phyloP scores from a whole-genome alignment of 2,797 vertebrate species.

The Sebastiscus tertius region DNA sequence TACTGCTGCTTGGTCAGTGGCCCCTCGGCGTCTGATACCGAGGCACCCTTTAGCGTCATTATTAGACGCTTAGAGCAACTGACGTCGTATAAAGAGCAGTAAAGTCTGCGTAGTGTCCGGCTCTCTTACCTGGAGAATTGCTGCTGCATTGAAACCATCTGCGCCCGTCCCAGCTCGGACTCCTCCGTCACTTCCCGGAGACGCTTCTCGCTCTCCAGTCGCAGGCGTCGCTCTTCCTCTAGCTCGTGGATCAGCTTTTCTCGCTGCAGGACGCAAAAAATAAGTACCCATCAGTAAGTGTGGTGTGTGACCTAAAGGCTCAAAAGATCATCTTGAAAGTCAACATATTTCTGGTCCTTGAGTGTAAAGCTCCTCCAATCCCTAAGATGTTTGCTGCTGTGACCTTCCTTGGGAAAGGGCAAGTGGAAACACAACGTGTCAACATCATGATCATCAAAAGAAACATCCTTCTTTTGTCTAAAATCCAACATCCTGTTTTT shows the following conservation, averaged over 20 bases:
- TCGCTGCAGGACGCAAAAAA: slow-evolving; percentile 78
- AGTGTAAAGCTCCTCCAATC: neutral
- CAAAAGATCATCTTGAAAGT: slow-evolving; percentile 19
- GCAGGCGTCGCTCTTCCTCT: slow-evolving; percentile 92
- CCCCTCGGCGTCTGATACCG: no score
- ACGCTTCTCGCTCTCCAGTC: slow-evolving; percentile 90
- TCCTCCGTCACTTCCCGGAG: slow-evolving; percentile 89
- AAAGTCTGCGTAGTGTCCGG: no score
- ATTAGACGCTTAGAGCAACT: no score
- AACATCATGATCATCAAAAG: slow-evolving; percentile 1
- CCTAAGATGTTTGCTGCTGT: neutral
- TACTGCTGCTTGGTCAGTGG: no score
- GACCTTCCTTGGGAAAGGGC: neutral
- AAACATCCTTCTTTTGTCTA: neutral
- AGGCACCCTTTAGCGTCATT: no score
- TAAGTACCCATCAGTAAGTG: neutral
- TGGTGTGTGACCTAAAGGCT: neutral
- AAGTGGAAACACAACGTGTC: slow-evolving; percentile 1
- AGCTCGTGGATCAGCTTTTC: slow-evolving; percentile 94
- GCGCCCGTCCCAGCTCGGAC: slow-evolving; percentile 85
- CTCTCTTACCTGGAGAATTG: slow-evolving; percentile 89
- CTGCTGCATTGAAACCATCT: slow-evolving; percentile 91
- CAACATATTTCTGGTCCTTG: neutral
- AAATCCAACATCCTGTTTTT: neutral
- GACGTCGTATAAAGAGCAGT: no score